These are phyloP conservation scores for Belgica antarctica DNA, from an alignment of 2,888 invertebrate genomes.

Conservation along the genomic window DNA sequence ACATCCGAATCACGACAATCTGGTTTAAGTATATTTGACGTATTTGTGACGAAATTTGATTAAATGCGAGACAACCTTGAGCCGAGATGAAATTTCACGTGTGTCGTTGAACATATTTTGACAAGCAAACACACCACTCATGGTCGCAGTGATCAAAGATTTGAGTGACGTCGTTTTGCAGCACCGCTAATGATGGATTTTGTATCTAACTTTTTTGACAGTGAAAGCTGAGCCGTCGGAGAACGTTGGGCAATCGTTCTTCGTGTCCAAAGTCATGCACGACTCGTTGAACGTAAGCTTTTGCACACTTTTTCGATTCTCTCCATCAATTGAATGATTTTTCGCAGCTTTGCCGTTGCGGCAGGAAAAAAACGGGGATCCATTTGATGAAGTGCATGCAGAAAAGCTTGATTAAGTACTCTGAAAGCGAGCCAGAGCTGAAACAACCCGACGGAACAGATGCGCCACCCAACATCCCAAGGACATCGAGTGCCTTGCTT, in stretches of 20 bases:
- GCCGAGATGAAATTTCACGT: no score
- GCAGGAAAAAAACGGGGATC: conserved; percentile 24
- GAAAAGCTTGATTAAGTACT: conserved; percentile 34
- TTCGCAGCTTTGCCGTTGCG: conserved; percentile 32
- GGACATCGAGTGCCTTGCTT: conserved; percentile 17
- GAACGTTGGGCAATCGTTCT: conserved; percentile 14
- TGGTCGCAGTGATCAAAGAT: no score
- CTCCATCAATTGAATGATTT: background rate
- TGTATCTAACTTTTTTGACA: background rate
- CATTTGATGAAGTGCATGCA: conserved; percentile 37
- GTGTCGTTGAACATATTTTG: no score
- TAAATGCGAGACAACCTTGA: no score
- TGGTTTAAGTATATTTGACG: no score
- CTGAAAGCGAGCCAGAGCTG: background rate
- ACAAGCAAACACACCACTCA: no score
- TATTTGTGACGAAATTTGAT: no score
- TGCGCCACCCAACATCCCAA: conserved; percentile 15
- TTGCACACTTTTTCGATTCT: background rate
- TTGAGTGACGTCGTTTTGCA: no score
- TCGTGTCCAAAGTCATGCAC: conserved; percentile 20
- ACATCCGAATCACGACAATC: no score
- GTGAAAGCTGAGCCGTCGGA: background rate
- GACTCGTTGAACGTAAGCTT: conserved; percentile 15
- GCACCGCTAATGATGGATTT: background rate
- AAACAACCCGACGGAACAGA: background rate